Evolutionary conservation across 2,797 vertebrate species (phyloP).

Genomic region (Neosilurus hyrtlii): DNA sequence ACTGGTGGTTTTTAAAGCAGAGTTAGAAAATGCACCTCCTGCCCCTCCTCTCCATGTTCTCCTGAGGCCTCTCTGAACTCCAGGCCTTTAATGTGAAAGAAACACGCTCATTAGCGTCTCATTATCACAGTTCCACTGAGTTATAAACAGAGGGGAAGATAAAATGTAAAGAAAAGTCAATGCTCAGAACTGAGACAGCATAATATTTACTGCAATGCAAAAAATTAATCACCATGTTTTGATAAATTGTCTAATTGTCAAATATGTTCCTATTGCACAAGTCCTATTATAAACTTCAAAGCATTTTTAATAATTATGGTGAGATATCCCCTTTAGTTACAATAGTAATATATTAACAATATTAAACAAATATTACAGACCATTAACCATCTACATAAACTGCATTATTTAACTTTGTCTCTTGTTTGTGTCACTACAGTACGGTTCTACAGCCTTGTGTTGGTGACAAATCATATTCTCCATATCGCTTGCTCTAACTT

Average conservation of each 20-base stretch:
- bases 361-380: not conserved
- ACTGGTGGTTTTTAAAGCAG: not conserved
- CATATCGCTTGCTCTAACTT: constrained; percentile 53
- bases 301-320: too few relatives aligned
- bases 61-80: constrained; percentile 61
- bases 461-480: constrained; percentile 55
- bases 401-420: not conserved
- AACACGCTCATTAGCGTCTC: constrained; percentile 70
- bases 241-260: too few relatives aligned
- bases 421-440: constrained; percentile 3
- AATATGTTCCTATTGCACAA: too few relatives aligned
- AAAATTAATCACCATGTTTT: not conserved
- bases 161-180: constrained; percentile 32
- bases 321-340: not conserved
- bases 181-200: not conserved
- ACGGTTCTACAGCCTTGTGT: not conserved
- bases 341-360: not conserved
- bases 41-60: constrained; percentile 9
- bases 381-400: not conserved
- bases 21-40: not conserved
- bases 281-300: not conserved
- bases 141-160: constrained; percentile 54
- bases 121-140: constrained; percentile 63
- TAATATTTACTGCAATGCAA: constrained; percentile 5
- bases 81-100: constrained; percentile 71